Conservation (phyloP, 2,888 invertebrate species). For the Ypsolopha sequella region DNA sequence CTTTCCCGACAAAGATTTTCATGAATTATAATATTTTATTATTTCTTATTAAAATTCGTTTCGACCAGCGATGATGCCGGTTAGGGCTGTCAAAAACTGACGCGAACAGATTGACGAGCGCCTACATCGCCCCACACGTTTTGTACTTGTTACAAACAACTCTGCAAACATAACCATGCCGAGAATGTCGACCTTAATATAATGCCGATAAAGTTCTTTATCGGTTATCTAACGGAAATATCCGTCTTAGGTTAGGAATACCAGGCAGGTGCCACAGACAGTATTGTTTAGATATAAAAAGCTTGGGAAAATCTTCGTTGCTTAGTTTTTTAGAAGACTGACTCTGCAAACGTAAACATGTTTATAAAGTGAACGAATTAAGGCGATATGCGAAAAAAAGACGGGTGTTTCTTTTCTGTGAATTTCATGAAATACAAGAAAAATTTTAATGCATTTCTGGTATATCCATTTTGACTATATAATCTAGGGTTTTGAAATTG, state of each 20-base stretch:
- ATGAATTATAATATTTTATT: slow-evolving; percentile 8
- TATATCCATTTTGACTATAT: too few relatives aligned
- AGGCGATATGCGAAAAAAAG: too few relatives aligned
- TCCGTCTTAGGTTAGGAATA: not conserved
- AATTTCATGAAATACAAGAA: too few relatives aligned
- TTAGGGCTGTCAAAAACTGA: slow-evolving; percentile 66
- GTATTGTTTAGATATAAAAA: slow-evolving; percentile 32
- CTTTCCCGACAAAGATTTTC: not conserved
- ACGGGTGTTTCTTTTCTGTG: too few relatives aligned
- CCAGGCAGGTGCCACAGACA: slow-evolving; percentile 46
- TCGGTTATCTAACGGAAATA: not conserved
- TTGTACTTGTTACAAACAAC: slow-evolving; percentile 44
- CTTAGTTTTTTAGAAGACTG: not conserved
- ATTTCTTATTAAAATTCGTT: slow-evolving; percentile 30
- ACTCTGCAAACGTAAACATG: not conserved
- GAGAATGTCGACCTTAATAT: not conserved
- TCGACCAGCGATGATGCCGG: slow-evolving; percentile 52
- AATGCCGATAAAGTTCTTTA: not conserved
- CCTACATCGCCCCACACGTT: slow-evolving; percentile 32
- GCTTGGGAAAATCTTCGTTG: slow-evolving; percentile 1
- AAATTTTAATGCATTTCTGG: too few relatives aligned
- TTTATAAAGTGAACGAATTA: too few relatives aligned
- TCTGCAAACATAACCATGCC: not conserved
- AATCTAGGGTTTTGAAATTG: too few relatives aligned
- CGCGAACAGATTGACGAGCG: slow-evolving; percentile 66